A percentile compares a stretch with the other conserved stretches of the same genome.
Conservation (phyloP, 2,888 invertebrate genomes). For the Lagria hirta region DNA sequence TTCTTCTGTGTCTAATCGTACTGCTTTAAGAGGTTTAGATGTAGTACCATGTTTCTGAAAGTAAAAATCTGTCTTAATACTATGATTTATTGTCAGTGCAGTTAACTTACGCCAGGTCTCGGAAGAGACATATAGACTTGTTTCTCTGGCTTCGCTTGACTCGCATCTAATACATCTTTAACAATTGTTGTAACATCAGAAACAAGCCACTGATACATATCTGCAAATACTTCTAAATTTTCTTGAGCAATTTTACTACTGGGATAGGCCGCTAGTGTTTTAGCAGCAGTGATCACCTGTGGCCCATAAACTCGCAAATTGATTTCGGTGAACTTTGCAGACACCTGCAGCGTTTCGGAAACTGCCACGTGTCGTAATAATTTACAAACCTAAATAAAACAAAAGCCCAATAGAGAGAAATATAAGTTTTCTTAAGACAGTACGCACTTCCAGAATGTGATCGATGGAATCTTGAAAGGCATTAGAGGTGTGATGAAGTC, state of each 20-base stretch:
- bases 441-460: constrained; percentile 89
- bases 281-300: constrained; percentile 87
- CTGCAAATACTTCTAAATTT: constrained; percentile 92
- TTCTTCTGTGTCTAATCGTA: constrained; percentile 88
- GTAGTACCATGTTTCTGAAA: constrained; percentile 94
- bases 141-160: constrained; percentile 68
- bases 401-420: neutral
- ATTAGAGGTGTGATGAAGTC: constrained; percentile 90
- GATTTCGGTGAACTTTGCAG: constrained; percentile 94
- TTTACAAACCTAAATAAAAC: constrained; percentile 79
- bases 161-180: constrained; percentile 82
- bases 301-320: constrained; percentile 94
- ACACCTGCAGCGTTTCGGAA: constrained; percentile 92
- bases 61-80: neutral
- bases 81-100: neutral
- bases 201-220: constrained; percentile 93
- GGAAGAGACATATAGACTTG: constrained; percentile 92
- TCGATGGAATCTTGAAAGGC: constrained; percentile 97
- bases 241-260: constrained; percentile 95
- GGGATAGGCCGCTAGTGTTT: constrained; percentile 88
- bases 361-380: constrained; percentile 92
- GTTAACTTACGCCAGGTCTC: constrained; percentile 79
- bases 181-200: constrained; percentile 89
- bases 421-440: neutral
- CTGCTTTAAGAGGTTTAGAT: constrained; percentile 88